Evolutionary conservation across 2,888 invertebrate genomes (phyloP), one percentile per base, ranked within the genome.

Genomic region (Tholera decimalis): DNA sequence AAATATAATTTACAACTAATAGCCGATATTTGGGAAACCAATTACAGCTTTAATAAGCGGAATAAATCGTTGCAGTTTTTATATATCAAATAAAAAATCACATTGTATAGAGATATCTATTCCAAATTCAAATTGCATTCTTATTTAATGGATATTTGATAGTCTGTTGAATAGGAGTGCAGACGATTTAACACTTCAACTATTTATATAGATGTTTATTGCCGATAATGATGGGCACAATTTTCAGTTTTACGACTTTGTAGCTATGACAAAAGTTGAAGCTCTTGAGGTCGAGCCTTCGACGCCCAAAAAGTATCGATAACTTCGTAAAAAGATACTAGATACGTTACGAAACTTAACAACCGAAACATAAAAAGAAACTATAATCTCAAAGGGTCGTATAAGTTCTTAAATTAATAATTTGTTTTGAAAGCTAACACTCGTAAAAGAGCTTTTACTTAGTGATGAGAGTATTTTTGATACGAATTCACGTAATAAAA

Each of bases 181-280:
- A 18, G 7, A 55, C 68, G 62, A 63, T 57, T 46, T 70, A 69
- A 68, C 61, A 73, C 68, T 66, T 69, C 61, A 66, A 56, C 68
- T 69, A 82, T 82, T 73, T 82, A 77, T 82, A 77, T 74, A 62
- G 74, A 82, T 68, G 58, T 75, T 80, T 82, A 82, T 70, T 66
- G 75, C 35, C 58, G 55, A 70, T 82, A 81, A 82, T 82, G 77
- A 75, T 49, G 56, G 51, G 65, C 70, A 77, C 71, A 54, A 80
- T 72, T 81, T 82, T 82, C 47, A 66, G 58, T 75, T 81, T 81
- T 82, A 81, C 80, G 83, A 80, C 72, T 79, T 67, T 57, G 55
- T 69, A 44, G 66, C 72, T 73, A 63, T 70, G 79, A 81, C 62
- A 69, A 72, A 73, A 70, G 5, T 69, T 63, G 63, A 58, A 41